Conservation (phyloP, 2,888 invertebrate species). For the Himalopsyche japonica region DNA sequence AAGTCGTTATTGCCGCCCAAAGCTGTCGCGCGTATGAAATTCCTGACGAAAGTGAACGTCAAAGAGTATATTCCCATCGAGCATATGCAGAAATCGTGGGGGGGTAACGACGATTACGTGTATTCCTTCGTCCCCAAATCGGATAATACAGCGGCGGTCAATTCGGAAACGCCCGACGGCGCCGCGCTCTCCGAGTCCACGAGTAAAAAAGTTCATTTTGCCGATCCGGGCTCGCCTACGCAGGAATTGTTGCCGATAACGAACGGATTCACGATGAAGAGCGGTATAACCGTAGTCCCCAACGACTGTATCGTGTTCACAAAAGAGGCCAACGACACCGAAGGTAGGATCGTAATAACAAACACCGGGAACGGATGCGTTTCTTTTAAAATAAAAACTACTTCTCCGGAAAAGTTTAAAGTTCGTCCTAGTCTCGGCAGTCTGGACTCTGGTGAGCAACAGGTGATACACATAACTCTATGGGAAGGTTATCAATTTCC, state of each 20-base stretch:
- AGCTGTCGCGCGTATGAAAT: slow-evolving; percentile 86
- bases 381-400: slow-evolving; percentile 84
- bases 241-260: slow-evolving; percentile 41
- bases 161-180: slow-evolving; percentile 51
- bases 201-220: slow-evolving; percentile 55
- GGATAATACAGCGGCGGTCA: slow-evolving; percentile 26
- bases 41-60: slow-evolving; percentile 74
- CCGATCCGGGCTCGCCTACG: slow-evolving; percentile 42
- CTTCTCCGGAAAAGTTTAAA: slow-evolving; percentile 92
- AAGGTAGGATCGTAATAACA: slow-evolving; percentile 68
- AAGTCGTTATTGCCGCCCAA: slow-evolving; percentile 85
- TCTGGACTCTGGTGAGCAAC: slow-evolving; percentile 66
- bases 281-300: slow-evolving; percentile 65
- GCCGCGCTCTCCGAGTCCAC: too few species aligned
- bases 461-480: slow-evolving; percentile 72
- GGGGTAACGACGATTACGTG: slow-evolving; percentile 74
- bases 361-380: slow-evolving; percentile 65
- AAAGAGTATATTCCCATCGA: slow-evolving; percentile 74
- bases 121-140: slow-evolving; percentile 73
- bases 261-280: neutral
- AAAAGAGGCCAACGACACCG: slow-evolving; percentile 68
- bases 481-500: slow-evolving; percentile 73
- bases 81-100: slow-evolving; percentile 79
- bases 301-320: slow-evolving; percentile 72
- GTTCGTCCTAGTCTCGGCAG: slow-evolving; percentile 88